Percentiles rank a stretch among this genome's conserved stretches.
These are phyloP conservation scores for Alca torda DNA, from an alignment of 2,797 vertebrate species.

Conservation along the genomic window DNA sequence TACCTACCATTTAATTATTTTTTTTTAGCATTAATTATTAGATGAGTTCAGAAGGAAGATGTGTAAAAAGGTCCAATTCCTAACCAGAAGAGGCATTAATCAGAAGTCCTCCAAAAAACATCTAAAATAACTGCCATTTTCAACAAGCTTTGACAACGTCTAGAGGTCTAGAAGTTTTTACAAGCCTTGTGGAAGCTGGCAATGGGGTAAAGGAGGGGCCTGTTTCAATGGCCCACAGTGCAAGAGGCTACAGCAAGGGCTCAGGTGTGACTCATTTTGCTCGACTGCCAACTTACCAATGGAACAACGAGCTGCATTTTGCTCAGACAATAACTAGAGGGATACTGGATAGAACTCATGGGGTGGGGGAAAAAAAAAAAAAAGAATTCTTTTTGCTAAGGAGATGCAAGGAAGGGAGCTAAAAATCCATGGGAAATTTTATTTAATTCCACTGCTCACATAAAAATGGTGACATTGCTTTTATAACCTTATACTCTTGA, in stretches of 20 bases:
- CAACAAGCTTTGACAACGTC: background rate
- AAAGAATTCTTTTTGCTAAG: background rate
- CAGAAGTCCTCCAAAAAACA: background rate
- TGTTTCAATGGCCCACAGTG: background rate
- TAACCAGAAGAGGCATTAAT: background rate
- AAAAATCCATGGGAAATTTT: background rate
- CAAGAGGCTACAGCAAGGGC: background rate
- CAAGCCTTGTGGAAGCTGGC: background rate
- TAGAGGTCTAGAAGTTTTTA: background rate
- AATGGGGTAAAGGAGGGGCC: background rate
- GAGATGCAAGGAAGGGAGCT: background rate
- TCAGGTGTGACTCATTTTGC: background rate
- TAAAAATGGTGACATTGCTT: background rate
- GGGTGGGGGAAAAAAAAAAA: background rate
- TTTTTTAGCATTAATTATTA: background rate
- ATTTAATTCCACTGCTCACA: background rate
- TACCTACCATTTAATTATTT: background rate
- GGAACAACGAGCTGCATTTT: background rate
- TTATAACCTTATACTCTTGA: background rate
- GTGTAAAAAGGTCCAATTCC: background rate
- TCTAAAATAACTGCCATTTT: background rate
- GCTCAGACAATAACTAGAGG: background rate
- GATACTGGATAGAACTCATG: background rate
- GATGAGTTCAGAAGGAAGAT: background rate
- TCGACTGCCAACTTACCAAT: background rate